Conservation (phyloP, 2,797 vertebrate species). For the Limosa lapponica region DNA sequence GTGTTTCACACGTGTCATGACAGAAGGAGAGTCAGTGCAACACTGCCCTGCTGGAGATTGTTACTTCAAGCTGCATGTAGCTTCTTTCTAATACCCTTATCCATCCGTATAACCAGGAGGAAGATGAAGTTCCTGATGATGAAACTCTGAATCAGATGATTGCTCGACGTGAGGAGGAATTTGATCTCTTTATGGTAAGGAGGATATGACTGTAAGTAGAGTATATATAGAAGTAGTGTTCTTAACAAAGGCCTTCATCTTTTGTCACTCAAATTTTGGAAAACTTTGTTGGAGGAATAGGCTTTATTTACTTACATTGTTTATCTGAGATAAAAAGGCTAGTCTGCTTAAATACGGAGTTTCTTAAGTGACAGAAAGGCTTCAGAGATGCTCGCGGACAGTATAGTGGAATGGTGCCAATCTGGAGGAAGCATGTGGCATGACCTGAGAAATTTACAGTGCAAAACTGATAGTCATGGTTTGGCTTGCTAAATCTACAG, state of each 20-base stretch:
- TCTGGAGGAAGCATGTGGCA: neutral
- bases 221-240: neutral
- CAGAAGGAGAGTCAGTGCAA: neutral
- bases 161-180: slow-evolving; percentile 94
- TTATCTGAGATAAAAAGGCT: neutral
- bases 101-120: slow-evolving; percentile 82
- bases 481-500: neutral
- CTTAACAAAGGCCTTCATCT: neutral
- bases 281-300: neutral
- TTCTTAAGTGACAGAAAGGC: neutral
- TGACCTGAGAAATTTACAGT: neutral
- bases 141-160: slow-evolving; percentile 99
- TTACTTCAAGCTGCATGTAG: neutral
- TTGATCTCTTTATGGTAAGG: slow-evolving; percentile 97
- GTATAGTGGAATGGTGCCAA: neutral
- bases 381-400: neutral
- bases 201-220: neutral
- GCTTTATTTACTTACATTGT: neutral
- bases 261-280: neutral
- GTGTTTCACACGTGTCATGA: neutral
- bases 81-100: neutral
- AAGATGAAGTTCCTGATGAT: slow-evolving; percentile 98
- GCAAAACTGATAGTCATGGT: neutral
- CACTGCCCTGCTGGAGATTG: neutral
- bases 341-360: neutral